Evolutionary conservation across 2,888 invertebrate species (phyloP).

Genomic region (Eurois occulta): DNA sequence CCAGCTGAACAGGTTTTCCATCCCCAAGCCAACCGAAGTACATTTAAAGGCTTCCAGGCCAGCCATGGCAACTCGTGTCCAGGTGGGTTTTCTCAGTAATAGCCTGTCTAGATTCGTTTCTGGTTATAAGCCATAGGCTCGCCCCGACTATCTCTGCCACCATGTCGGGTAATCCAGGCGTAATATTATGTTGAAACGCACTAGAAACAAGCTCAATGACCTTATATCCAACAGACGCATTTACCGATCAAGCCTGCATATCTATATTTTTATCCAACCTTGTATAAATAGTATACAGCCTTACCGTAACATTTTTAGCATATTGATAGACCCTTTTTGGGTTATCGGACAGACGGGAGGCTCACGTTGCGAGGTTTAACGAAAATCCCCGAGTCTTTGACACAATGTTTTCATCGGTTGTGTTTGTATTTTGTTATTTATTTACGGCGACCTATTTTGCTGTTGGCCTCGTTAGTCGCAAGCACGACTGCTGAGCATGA

Average conservation of each 20-base stretch:
- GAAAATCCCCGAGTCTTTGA: slow-evolving; percentile 18
- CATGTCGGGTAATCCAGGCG: background rate
- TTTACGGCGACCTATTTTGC: background rate
- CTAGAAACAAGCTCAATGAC: background rate
- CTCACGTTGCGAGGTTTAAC: slow-evolving; percentile 20
- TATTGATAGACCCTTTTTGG: slow-evolving; percentile 31
- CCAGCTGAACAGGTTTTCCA: no score
- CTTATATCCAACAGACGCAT: slow-evolving; percentile 4
- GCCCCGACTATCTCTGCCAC: background rate
- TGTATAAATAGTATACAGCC: slow-evolving; percentile 1
- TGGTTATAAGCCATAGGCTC: background rate
- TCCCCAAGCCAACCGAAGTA: no score
- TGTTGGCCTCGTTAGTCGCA: background rate
- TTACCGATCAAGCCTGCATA: background rate
- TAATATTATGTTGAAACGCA: background rate
- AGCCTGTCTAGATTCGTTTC: background rate
- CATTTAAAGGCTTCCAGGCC: no score
- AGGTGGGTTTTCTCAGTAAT: no score
- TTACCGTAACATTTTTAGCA: slow-evolving; percentile 23
- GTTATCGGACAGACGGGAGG: slow-evolving; percentile 20
- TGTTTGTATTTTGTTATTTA: background rate
- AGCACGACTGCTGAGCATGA: background rate
- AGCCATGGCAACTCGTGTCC: no score
- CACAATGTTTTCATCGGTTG: background rate
- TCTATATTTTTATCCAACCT: slow-evolving; percentile 4